Base-by-base conservation (phyloP, 53 echinoderm and acorn worm species). In the Crossaster papposus region DNA sequence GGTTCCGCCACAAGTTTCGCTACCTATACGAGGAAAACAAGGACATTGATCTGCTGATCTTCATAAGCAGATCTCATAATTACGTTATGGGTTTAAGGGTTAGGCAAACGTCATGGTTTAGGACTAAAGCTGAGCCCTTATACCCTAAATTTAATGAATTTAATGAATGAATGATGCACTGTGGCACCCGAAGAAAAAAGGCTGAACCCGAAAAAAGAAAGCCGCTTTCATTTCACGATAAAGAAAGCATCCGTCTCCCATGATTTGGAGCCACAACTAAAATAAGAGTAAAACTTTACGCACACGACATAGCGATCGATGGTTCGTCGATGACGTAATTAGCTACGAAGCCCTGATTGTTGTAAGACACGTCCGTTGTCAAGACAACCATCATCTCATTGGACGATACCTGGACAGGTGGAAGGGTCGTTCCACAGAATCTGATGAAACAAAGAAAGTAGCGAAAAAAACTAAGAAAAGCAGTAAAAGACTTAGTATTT, bases 251-350 rank as follows among this genome's bases (percentile, higher is more conserved):
- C 44, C 44, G 44, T 44, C 0, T 44, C 44, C 2, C 44, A 44
- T 44, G 44, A 7, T 44, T 44, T 44, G 6, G 44, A 44, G 0
- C 44, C 44, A 44, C 44, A 44, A 44, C 44, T 44, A 44, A 44
- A 38, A 44, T 44, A 9, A 3, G 81, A 8, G 29, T 34, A 33
- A 54, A 72, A 14, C 22, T 44, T 44, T 44, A 68, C 68, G 68
- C 28, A 68, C 68, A 68, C 28, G n/a, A 18, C 0, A 4, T 11
- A 20, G 58, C 38, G 34, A 24, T 17, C 78, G 78, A n/a, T 24
- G 72, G 82, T 26, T 70, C 81, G 31, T 88, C 79, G 30, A 92
- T 88, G 88, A 36, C 58, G 75, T 92, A 92, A 23, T 79, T 70
- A 22, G 81, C 81, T 11, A 68, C 77, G 81, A 92, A 92, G 4